Evolutionary conservation across 2,888 invertebrate species (phyloP).

Genomic region (Melinaea marsaeus): DNA sequence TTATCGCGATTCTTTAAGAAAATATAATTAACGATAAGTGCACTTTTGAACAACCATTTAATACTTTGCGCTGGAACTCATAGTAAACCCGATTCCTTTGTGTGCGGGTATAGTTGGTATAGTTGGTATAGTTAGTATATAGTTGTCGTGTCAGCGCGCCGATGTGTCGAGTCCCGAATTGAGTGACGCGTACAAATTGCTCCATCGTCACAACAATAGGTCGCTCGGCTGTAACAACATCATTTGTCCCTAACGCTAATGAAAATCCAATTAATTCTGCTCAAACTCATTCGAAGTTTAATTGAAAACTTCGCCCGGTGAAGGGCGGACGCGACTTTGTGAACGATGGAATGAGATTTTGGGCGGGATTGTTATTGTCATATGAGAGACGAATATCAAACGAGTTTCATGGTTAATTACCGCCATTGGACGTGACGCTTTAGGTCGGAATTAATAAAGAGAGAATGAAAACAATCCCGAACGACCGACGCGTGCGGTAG

Average conservation of each 20-base stretch:
- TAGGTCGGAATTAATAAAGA: slow-evolving; percentile 15
- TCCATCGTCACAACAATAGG: slow-evolving; percentile 59
- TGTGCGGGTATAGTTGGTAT: not conserved
- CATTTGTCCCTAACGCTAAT: slow-evolving; percentile 74
- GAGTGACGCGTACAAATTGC: slow-evolving; percentile 72
- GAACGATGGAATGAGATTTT: slow-evolving; percentile 73
- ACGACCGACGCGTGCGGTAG: slow-evolving; percentile 22
- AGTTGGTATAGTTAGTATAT: slow-evolving; percentile 22
- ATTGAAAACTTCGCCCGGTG: slow-evolving; percentile 70
- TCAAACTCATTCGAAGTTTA: slow-evolving; percentile 76
- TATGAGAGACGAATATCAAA: slow-evolving; percentile 67
- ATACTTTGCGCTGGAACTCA: too few species aligned
- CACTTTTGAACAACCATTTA: too few species aligned
- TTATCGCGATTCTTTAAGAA: not conserved
- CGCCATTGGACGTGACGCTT: slow-evolving; percentile 38
- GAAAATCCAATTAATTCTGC: slow-evolving; percentile 76
- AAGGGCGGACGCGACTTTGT: slow-evolving; percentile 57
- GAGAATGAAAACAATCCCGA: slow-evolving; percentile 16
- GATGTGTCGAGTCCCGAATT: slow-evolving; percentile 53
- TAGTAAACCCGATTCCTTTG: not conserved
- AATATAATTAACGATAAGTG: too few species aligned
- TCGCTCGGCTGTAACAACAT: slow-evolving; percentile 70
- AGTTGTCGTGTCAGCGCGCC: slow-evolving; percentile 34
- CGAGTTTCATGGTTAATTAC: slow-evolving; percentile 65
- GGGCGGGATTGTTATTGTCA: slow-evolving; percentile 68